Evolutionary conservation across 1,140 invertebrate species (phyloP).

Genomic region (Copidosoma floridanum): DNA sequence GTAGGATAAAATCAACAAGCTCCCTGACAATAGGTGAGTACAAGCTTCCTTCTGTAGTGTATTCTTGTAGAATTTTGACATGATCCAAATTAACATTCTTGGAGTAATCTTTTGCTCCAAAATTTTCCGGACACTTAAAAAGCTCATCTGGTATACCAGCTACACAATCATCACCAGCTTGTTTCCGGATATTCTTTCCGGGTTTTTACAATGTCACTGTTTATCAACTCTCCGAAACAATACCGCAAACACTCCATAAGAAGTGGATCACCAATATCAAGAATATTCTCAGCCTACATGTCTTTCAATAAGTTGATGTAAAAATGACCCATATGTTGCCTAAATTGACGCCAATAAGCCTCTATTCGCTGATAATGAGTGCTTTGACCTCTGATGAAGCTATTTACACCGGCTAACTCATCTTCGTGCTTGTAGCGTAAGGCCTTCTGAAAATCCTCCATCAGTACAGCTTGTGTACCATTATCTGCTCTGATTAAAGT

Average conservation of each 20-base stretch:
- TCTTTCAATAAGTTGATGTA: conserved; percentile 15
- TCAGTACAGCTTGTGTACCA: not conserved
- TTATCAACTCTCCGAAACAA: conserved; percentile 13
- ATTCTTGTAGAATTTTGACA: no score
- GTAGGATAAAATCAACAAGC: no score
- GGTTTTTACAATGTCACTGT: not conserved
- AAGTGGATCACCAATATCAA: conserved; percentile 3
- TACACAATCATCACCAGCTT: no score
- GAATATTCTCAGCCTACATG: not conserved
- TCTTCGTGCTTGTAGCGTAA: not conserved
- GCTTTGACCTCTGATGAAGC: not conserved
- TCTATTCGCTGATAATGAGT: no score
- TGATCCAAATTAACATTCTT: no score
- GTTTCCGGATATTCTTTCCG: conserved; percentile 13
- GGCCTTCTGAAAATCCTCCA: not conserved
- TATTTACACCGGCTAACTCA: not conserved
- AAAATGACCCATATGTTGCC: conserved; percentile 3
- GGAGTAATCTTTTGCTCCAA: no score
- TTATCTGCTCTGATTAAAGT: not conserved
- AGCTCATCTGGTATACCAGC: no score
- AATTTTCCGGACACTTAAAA: no score
- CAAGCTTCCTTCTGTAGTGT: no score
- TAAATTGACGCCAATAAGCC: conserved; percentile 9
- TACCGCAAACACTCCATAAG: conserved; percentile 10
- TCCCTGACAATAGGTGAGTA: no score